A percentile compares a stretch with the other conserved stretches of the same genome.
These are phyloP conservation scores for Notechis scutatus DNA, from an alignment of 2,113 vertebrate species.

Conservation along the genomic window DNA sequence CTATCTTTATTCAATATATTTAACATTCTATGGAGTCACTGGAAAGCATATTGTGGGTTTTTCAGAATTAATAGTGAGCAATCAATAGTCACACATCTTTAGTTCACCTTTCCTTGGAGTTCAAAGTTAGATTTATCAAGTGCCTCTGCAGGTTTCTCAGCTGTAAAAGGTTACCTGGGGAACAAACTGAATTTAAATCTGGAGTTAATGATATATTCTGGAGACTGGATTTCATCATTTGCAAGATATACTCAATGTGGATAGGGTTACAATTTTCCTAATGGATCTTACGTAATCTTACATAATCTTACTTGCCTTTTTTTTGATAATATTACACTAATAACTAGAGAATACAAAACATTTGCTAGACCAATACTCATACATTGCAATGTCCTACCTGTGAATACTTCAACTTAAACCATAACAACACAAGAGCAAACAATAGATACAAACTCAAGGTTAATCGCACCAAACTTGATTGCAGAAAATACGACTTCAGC, in stretches of 20 bases:
- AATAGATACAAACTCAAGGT: too few relatives aligned
- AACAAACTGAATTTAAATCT: background rate
- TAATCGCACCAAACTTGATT: too few relatives aligned
- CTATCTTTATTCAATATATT: background rate
- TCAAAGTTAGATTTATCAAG: background rate
- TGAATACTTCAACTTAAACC: too few relatives aligned
- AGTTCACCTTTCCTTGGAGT: background rate
- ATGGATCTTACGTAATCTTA: background rate
- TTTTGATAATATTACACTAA: too few relatives aligned
- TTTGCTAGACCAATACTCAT: too few relatives aligned
- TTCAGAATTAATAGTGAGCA: background rate
- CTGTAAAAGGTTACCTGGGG: background rate
- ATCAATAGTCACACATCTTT: background rate
- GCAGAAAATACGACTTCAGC: too few relatives aligned
- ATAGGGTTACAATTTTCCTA: background rate
- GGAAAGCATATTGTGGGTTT: background rate
- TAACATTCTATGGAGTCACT: background rate
- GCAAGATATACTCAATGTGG: background rate
- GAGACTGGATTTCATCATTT: background rate
- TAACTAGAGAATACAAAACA: too few relatives aligned
- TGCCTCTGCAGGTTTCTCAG: background rate
- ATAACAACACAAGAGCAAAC: too few relatives aligned
- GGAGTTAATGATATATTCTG: background rate
- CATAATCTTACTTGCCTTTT: too few relatives aligned
- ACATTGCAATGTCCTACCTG: too few relatives aligned